Percentiles rank a stretch among this genome's conserved stretches.
Evolutionary conservation across 2,113 vertebrate species (phyloP).

Genomic region (Rhizomys pruinosus): DNA sequence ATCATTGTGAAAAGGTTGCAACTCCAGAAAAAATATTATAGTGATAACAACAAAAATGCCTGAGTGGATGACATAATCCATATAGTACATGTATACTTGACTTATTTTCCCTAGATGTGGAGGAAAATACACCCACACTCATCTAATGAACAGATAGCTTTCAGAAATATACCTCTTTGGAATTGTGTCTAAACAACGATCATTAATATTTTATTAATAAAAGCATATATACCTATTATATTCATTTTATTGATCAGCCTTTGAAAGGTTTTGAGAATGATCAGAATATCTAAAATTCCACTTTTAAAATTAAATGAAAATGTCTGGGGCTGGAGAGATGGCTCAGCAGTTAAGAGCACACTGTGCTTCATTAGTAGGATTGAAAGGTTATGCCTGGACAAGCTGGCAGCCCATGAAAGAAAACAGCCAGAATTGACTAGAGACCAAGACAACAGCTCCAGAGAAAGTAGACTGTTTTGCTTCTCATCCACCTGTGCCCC

Average conservation of each 20-base stretch:
- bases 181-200: not conserved
- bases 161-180: constrained; percentile 1
- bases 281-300: not conserved
- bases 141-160: not conserved
- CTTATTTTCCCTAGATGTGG: not conserved
- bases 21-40: not conserved
- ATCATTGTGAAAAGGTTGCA: constrained; percentile 2
- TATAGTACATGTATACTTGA: not conserved
- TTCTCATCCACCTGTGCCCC: too few relatives aligned
- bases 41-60: not conserved
- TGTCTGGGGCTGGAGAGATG: too few relatives aligned
- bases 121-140: not conserved
- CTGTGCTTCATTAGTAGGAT: too few relatives aligned
- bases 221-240: not conserved
- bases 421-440: too few relatives aligned
- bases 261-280: not conserved
- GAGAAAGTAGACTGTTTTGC: too few relatives aligned
- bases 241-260: not conserved
- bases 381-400: too few relatives aligned
- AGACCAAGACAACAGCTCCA: too few relatives aligned
- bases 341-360: too few relatives aligned
- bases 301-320: constrained; percentile 13
- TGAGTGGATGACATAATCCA: not conserved
- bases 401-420: too few relatives aligned
- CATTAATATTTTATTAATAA: not conserved